phyloP scores from a whole-genome alignment of 2,113 vertebrate genomes.

The Rhinogobius similis region DNA sequence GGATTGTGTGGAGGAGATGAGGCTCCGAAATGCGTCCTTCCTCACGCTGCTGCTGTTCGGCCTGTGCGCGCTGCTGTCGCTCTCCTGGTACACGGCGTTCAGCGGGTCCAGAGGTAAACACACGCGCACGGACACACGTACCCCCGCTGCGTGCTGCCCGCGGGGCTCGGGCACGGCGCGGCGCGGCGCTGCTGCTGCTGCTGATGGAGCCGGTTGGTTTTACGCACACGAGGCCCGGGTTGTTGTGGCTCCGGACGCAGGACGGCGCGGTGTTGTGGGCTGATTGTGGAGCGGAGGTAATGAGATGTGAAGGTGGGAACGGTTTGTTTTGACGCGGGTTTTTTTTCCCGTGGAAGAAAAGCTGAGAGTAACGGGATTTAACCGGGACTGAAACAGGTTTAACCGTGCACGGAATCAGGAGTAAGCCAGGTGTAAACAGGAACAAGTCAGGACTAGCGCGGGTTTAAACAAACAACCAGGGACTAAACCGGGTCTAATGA shows the following conservation, averaged over 20 bases:
- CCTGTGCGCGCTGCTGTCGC: constrained; percentile 91
- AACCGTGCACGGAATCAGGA: background rate
- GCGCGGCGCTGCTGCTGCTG: too few species aligned
- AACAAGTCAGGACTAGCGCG: too few species aligned
- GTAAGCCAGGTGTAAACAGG: too few species aligned
- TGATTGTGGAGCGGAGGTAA: background rate
- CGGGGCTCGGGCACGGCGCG: too few species aligned
- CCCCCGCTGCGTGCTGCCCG: background rate
- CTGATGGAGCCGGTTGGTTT: background rate
- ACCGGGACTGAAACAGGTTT: background rate
- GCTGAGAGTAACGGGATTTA: background rate
- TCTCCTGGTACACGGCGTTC: constrained; percentile 97
- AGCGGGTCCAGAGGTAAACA: constrained; percentile 92
- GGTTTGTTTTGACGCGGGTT: constrained; percentile 1
- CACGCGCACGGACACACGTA: background rate
- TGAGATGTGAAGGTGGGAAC: background rate
- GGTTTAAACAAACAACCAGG: too few species aligned
- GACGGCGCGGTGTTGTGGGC: background rate
- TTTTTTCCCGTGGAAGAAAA: background rate
- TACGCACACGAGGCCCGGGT: background rate
- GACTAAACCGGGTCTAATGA: too few species aligned
- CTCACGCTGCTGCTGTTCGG: constrained; percentile 93
- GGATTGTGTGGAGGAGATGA: constrained; percentile 87
- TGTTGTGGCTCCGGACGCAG: background rate
- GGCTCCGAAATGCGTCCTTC: constrained; percentile 93